These are phyloP conservation scores for Caenorhabditis angaria DNA, from an alignment of 2,888 invertebrate species.

Conservation along the genomic window DNA sequence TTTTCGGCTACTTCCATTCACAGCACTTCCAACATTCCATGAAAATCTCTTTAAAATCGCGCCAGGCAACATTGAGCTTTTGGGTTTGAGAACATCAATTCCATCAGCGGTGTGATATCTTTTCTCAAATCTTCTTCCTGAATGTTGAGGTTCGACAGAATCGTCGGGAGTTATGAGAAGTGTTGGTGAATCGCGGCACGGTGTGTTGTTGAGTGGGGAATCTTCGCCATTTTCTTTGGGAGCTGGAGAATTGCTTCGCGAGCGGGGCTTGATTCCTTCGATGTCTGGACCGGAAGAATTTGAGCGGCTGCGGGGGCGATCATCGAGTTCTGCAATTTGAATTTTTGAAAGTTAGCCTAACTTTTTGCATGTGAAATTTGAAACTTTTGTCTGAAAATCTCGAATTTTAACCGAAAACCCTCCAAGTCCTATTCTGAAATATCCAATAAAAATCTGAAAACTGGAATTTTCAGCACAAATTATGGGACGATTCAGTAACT, in stretches of 20 bases:
- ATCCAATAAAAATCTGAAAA: too few relatives aligned
- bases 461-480: too few relatives aligned
- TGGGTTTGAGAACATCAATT: slow-evolving; percentile 75
- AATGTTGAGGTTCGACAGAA: slow-evolving; percentile 29
- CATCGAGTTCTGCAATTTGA: too few relatives aligned
- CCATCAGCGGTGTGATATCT: slow-evolving; percentile 75
- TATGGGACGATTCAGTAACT: too few relatives aligned
- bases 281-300: slow-evolving; percentile 59
- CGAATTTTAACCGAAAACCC: too few relatives aligned
- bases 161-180: slow-evolving; percentile 47
- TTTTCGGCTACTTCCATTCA: slow-evolving; percentile 51
- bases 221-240: slow-evolving; percentile 10
- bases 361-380: too few relatives aligned
- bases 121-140: slow-evolving; percentile 57
- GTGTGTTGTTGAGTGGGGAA: slow-evolving; percentile 16
- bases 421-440: too few relatives aligned
- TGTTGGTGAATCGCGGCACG: slow-evolving; percentile 39
- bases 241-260: slow-evolving; percentile 44
- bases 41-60: slow-evolving; percentile 58
- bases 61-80: slow-evolving; percentile 43
- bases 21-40: slow-evolving; percentile 53
- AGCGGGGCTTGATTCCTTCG: slow-evolving; percentile 35
- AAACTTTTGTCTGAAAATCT: too few relatives aligned
- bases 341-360: too few relatives aligned
- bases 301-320: slow-evolving; percentile 48